Percentiles rank a stretch among this genome's conserved stretches.
Evolutionary conservation across 2,888 invertebrate genomes (phyloP).

Genomic region (Meghimatium bilineatum): DNA sequence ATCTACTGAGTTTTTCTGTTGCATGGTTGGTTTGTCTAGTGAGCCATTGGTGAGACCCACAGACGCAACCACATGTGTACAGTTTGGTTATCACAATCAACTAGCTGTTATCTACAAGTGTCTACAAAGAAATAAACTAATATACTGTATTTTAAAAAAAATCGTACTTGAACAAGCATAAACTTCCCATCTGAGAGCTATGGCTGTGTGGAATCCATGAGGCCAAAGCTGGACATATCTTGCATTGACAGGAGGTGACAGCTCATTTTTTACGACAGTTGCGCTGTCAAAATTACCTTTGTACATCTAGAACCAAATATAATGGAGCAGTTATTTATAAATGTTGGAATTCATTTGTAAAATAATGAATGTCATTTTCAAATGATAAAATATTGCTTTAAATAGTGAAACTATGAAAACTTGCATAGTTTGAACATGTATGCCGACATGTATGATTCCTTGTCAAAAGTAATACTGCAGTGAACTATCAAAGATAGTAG

Average conservation of each 20-base stretch:
- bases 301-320: slow-evolving; percentile 58
- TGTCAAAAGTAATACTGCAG: too few relatives aligned
- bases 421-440: too few relatives aligned
- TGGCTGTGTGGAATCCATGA: slow-evolving; percentile 56
- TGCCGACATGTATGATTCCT: too few relatives aligned
- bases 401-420: too few relatives aligned
- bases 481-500: too few relatives aligned
- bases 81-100: too few relatives aligned
- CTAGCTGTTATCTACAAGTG: too few relatives aligned
- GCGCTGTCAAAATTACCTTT: slow-evolving; percentile 64
- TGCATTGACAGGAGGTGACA: slow-evolving; percentile 58
- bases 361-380: neutral
- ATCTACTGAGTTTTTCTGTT: too few relatives aligned
- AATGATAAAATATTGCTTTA: too few relatives aligned
- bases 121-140: neutral
- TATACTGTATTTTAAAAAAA: neutral
- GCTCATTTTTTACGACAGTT: slow-evolving; percentile 63
- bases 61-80: too few relatives aligned
- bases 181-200: slow-evolving; percentile 68
- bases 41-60: too few relatives aligned
- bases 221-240: slow-evolving; percentile 65
- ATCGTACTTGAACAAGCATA: slow-evolving; percentile 69
- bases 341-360: neutral
- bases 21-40: too few relatives aligned
- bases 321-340: neutral